phyloP scores from a whole-genome alignment of 2,113 vertebrate genomes.

The Erpornis zantholeuca region DNA sequence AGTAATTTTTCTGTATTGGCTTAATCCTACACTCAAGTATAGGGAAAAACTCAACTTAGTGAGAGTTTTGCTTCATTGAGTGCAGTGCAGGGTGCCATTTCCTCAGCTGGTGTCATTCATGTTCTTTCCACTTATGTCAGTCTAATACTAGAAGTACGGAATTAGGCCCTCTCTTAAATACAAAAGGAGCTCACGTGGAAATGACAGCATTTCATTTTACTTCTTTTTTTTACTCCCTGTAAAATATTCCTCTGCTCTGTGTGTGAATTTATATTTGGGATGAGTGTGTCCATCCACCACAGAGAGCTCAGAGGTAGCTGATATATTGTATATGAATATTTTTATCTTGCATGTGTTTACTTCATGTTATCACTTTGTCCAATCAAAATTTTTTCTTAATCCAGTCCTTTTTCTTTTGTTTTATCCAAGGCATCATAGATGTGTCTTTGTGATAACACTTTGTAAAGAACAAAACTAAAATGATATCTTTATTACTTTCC shows the following conservation, averaged over 20 bases:
- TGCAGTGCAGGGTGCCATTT: constrained; percentile 22
- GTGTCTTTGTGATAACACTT: neutral
- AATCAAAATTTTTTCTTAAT: neutral
- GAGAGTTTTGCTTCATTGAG: constrained; percentile 32
- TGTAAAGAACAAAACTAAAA: neutral
- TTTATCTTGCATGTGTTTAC: neutral
- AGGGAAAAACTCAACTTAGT: constrained; percentile 24
- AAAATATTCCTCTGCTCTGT: neutral
- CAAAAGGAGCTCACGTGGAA: neutral
- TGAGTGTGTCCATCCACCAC: neutral
- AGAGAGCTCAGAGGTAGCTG: neutral
- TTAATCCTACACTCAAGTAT: neutral
- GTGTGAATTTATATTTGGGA: neutral
- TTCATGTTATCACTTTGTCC: neutral
- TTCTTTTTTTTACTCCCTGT: neutral
- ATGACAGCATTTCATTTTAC: neutral
- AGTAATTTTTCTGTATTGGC: neutral
- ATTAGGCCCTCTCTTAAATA: neutral
- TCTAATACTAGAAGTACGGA: neutral
- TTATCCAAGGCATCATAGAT: neutral
- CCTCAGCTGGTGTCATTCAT: constrained; percentile 11
- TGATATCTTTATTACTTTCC: neutral
- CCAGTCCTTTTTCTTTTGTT: neutral
- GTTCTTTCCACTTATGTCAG: constrained; percentile 13
- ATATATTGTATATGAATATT: neutral